Conservation (phyloP, 2,888 invertebrate species). For the Spatulosminthurus flaviceps region DNA sequence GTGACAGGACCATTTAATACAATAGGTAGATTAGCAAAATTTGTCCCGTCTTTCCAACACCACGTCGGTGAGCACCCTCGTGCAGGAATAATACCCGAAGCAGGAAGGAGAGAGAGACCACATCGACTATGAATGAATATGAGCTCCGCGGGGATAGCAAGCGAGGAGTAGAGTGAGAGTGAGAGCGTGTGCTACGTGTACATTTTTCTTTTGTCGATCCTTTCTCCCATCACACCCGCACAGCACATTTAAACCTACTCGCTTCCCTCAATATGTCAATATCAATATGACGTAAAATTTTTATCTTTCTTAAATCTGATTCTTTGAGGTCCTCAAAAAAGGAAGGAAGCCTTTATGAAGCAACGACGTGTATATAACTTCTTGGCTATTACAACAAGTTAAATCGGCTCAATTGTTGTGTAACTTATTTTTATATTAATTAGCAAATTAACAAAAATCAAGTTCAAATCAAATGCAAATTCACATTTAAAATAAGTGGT, state of each 20-base stretch:
- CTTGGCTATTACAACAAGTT: too few species aligned
- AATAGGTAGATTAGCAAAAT: constrained; percentile 37
- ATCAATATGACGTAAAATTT: constrained; percentile 33
- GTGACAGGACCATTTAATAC: constrained; percentile 44
- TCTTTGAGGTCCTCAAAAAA: neutral
- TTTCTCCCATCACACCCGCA: constrained; percentile 29
- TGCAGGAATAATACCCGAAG: neutral
- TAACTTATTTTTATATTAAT: too few species aligned
- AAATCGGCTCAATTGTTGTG: too few species aligned
- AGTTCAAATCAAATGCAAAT: too few species aligned
- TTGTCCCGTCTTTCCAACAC: constrained; percentile 29
- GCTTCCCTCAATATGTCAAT: neutral
- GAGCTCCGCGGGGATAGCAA: neutral
- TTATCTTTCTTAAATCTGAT: constrained; percentile 1
- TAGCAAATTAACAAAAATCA: too few species aligned
- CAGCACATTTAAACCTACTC: constrained; percentile 37
- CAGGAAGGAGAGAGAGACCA: constrained; percentile 1
- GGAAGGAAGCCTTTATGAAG: neutral
- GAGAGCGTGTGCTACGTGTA: constrained; percentile 15
- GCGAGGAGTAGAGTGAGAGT: too few species aligned
- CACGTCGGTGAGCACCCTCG: neutral
- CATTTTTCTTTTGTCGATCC: constrained; percentile 21
- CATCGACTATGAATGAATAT: constrained; percentile 24
- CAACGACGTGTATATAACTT: neutral
- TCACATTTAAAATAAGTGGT: too few species aligned